Base-by-base conservation (phyloP, 1,140 invertebrate species). In the Leucophenga varia region DNA sequence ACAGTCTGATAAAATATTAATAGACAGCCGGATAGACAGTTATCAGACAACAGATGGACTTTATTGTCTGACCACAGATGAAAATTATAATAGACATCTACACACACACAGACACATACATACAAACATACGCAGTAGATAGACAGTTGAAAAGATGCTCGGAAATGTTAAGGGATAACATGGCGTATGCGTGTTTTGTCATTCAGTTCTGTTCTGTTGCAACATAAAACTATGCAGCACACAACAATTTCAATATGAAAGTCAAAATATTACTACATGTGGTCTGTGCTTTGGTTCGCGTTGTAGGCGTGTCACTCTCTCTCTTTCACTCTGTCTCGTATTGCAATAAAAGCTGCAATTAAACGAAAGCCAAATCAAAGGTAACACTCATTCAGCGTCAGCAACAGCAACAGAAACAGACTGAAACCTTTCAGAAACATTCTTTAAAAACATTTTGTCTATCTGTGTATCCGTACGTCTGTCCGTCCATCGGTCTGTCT, bases 1-100 rank as follows among this genome's bases (percentile, higher is more conserved):
- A 52, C 54, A 51, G 61, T 48, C 57, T 60, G 64, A 64, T 69
- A 70, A 70, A 70, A 69, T 69, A 70, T 70, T 68, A 64, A 70
- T 70, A 69, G 65, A 70, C 65, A 70, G 57, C 55, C 52, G 64
- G 65, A 70, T 69, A 65, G 65, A 70, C 65, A 70, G 65, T 70
- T 68, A 69, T 68, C 61, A 70, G 63, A 67, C 63, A 61, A 59
- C 58, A 64, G 65, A 70, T 69, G 64, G 64, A 70, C 61, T 69
- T 64, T 64, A 69, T 59, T 61, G 59, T 60, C 54, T n/a, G 50
- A 64, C 63, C 54, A 50, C 55, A 68, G 51, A 63, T 63, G 64
- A 51, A 68, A 63, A 67, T 68, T 61, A 58, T 67, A 61, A 67
- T 58, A 58, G 63, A 67, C 63, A 58, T 52, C 30, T 48, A 47